Percentiles rank a stretch among this genome's conserved stretches.
Conservation (phyloP, 2,888 invertebrate genomes). For the Eretmocerus hayati region DNA sequence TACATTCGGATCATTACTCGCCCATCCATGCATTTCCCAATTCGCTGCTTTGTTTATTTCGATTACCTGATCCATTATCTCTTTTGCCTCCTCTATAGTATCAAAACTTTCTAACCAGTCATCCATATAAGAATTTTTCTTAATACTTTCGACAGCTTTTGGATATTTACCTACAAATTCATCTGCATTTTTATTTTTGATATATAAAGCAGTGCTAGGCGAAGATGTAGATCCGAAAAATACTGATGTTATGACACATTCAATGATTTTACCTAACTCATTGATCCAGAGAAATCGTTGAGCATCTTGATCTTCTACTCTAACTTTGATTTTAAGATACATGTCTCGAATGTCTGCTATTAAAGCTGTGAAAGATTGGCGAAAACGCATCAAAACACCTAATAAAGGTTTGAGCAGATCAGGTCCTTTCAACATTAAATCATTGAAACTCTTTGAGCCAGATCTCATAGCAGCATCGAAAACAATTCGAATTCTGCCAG, state of each 20-base stretch:
- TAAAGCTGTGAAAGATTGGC: background rate
- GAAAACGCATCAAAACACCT: background rate
- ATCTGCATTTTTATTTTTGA: slow-evolving; percentile 26
- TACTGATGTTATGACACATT: background rate
- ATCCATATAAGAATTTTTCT: background rate
- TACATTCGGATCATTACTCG: background rate
- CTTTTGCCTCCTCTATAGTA: background rate
- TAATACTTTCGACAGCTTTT: slow-evolving; percentile 14
- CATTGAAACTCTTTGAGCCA: background rate
- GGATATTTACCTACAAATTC: slow-evolving; percentile 18
- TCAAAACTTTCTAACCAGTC: background rate
- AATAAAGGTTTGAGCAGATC: background rate
- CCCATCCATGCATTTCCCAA: background rate
- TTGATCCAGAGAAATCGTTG: background rate
- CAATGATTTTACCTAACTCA: background rate
- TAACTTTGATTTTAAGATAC: background rate
- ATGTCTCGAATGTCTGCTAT: background rate
- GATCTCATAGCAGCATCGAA: background rate
- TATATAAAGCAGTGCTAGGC: slow-evolving; percentile 23
- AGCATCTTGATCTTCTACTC: background rate
- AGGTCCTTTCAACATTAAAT: background rate
- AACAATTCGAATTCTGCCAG: background rate
- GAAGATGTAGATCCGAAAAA: background rate
- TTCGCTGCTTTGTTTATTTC: background rate
- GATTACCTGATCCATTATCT: background rate